phyloP scores from a whole-genome alignment of 2,888 invertebrate species.

The Ditylenchus weischeri region DNA sequence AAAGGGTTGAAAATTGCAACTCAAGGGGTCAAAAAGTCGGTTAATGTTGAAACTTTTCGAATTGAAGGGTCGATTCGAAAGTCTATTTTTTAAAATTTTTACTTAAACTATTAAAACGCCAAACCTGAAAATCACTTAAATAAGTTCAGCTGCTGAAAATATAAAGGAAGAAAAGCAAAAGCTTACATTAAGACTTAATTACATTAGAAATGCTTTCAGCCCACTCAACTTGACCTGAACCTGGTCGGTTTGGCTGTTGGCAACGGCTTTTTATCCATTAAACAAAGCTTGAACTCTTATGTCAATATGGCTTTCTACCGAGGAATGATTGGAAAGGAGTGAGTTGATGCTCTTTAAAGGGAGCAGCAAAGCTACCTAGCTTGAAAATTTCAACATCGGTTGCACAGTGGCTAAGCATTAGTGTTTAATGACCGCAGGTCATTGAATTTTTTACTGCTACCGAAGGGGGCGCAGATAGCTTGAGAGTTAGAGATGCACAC shows the following conservation, averaged over 20 bases:
- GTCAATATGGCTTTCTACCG: conserved; percentile 44
- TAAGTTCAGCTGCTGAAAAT: too few species aligned
- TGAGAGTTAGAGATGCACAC: too few species aligned
- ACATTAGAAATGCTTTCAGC: conserved; percentile 10
- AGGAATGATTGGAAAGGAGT: conserved; percentile 47
- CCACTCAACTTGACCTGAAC: conserved; percentile 19
- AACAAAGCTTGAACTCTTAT: conserved; percentile 42
- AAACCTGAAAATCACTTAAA: too few species aligned
- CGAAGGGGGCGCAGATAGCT: too few species aligned
- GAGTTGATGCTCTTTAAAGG: neutral
- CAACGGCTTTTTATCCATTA: conserved; percentile 45
- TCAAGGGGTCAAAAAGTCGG: neutral
- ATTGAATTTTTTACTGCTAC: too few species aligned
- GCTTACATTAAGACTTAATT: too few species aligned
- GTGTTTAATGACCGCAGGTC: too few species aligned
- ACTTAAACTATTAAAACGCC: too few species aligned
- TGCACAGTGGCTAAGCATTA: too few species aligned
- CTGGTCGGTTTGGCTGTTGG: conserved; percentile 44
- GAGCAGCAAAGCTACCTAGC: neutral
- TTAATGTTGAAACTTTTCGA: neutral
- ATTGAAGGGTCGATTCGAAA: neutral
- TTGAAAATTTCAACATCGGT: too few species aligned
- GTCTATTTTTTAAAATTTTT: neutral
- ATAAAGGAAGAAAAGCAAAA: too few species aligned
- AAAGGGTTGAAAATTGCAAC: conserved; percentile 29